phyloP scores from a whole-genome alignment of 2,113 vertebrate species.

The Hippocampus barbouri region DNA sequence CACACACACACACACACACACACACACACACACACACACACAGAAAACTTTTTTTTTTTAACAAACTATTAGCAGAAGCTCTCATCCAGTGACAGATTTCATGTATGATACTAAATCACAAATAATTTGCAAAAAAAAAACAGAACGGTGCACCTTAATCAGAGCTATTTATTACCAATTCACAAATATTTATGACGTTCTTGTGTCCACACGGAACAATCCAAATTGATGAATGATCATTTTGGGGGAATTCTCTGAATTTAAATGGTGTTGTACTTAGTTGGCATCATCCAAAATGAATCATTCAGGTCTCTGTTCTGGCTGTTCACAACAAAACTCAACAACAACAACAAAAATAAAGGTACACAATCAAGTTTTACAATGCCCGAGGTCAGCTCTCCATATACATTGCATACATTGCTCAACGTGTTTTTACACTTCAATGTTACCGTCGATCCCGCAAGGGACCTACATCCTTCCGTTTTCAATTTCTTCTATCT shows the following conservation, averaged over 20 bases:
- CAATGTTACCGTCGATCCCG: too few relatives aligned
- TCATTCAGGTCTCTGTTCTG: too few relatives aligned
- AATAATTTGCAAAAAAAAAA: conserved; percentile 21
- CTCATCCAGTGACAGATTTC: conserved; percentile 52
- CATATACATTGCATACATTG: too few relatives aligned
- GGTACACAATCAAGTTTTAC: too few relatives aligned
- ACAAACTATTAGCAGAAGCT: conserved; percentile 47
- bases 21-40: neutral
- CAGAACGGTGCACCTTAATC: conserved; percentile 19
- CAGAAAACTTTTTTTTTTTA: neutral
- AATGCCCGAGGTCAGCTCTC: too few relatives aligned
- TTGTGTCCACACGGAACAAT: conserved; percentile 3
- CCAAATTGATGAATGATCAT: neutral
- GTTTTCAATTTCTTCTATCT: too few relatives aligned
- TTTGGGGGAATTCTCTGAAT: neutral
- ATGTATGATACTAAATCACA: conserved; percentile 42
- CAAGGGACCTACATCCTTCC: too few relatives aligned
- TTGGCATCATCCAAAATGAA: neutral
- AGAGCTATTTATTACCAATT: neutral
- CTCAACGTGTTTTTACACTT: too few relatives aligned
- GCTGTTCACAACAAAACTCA: too few relatives aligned
- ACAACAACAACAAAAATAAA: too few relatives aligned
- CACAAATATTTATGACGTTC: conserved; percentile 14
- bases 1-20: conserved; percentile 1
- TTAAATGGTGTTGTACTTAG: neutral